Percentiles rank a stretch among this genome's conserved stretches.
Conservation (phyloP, 2,888 invertebrate genomes). For the Chymomyza procnemis region DNA sequence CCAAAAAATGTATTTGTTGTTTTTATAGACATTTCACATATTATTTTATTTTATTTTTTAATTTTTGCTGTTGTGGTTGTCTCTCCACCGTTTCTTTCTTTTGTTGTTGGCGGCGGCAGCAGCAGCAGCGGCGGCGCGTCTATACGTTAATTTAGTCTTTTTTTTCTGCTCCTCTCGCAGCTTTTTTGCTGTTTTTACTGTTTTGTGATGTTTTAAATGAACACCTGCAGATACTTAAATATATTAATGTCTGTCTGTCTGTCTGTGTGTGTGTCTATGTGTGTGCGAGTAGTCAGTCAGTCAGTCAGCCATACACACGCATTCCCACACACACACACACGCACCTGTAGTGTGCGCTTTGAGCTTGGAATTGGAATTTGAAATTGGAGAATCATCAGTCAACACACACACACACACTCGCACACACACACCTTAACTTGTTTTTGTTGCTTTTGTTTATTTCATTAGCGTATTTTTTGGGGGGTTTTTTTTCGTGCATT, state of each 20-base stretch:
- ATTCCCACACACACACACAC: neutral
- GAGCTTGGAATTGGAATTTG: conserved; percentile 67
- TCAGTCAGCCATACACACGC: neutral
- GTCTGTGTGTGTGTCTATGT: no score
- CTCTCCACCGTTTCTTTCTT: conserved; percentile 13
- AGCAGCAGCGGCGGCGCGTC: no score
- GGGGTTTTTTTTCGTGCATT: conserved; percentile 17
- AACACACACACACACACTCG: neutral
- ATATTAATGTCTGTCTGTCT: conserved; percentile 63
- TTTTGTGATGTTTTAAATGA: conserved; percentile 76
- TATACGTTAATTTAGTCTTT: conserved; percentile 55
- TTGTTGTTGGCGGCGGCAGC: conserved; percentile 21
- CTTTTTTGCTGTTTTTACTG: conserved; percentile 42
- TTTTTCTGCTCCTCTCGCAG: conserved; percentile 23
- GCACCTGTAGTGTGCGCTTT: conserved; percentile 12
- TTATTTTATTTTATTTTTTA: conserved; percentile 22
- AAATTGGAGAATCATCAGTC: conserved; percentile 67
- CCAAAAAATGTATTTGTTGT: conserved; percentile 5
- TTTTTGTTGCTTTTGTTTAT: conserved; percentile 42
- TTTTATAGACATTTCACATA: conserved; percentile 47
- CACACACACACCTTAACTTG: neutral
- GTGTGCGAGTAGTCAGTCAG: neutral
- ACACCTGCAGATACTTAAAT: conserved; percentile 79
- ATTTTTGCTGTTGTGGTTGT: neutral
- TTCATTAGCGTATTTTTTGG: conserved; percentile 60